These are phyloP conservation scores for Percina caprodes DNA, from an alignment of 2,113 vertebrate species.

Conservation along the genomic window DNA sequence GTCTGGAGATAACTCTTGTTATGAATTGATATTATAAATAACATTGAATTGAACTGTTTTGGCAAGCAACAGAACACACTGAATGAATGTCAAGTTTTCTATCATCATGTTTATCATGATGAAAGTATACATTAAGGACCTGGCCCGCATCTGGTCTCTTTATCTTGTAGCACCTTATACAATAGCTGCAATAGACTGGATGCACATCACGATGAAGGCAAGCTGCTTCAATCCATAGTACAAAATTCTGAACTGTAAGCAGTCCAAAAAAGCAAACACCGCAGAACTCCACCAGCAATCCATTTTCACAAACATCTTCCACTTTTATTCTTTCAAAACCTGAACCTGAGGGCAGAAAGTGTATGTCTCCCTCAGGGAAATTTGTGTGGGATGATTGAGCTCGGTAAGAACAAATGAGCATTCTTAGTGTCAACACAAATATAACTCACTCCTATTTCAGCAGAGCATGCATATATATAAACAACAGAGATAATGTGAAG, in stretches of 20 bases:
- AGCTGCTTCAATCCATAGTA: not conserved
- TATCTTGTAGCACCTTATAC: not conserved
- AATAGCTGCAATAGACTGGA: constrained; percentile 22
- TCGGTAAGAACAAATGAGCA: constrained; percentile 1
- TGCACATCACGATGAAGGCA: constrained; percentile 5
- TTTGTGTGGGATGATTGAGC: not conserved
- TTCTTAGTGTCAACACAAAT: not conserved
- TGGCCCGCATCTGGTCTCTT: constrained; percentile 21
- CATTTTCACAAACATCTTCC: constrained; percentile 23
- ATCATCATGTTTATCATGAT: not conserved
- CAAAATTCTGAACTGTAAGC: not conserved
- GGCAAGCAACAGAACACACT: not conserved
- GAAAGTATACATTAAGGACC: not conserved
- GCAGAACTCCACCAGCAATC: not conserved
- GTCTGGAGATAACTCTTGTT: too few species aligned
- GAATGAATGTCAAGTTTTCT: not conserved
- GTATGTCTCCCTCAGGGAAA: too few species aligned
- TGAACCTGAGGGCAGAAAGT: not conserved
- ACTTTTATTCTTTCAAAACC: not conserved
- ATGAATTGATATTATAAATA: too few species aligned
- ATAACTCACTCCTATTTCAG: not conserved
- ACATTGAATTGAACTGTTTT: too few species aligned
- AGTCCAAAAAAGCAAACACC: not conserved
- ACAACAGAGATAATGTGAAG: constrained; percentile 3
- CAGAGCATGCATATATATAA: not conserved